A percentile compares a stretch with the other conserved stretches of the same genome.
These are phyloP conservation scores for Metopolophium dirhodum DNA, from an alignment of 1,140 invertebrate species.

Conservation along the genomic window DNA sequence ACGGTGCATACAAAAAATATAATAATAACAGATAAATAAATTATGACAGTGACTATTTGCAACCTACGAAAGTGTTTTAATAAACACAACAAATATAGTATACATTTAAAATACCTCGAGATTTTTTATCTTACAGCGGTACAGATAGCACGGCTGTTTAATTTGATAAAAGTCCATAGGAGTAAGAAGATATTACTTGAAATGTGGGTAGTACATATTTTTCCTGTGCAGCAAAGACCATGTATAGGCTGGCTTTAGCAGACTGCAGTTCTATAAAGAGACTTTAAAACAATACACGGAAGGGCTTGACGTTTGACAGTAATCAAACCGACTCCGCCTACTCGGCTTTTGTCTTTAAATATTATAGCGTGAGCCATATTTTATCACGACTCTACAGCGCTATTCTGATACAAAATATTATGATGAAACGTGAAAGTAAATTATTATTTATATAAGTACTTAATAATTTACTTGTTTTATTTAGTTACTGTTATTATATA, in stretches of 20 bases:
- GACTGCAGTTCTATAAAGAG: constrained; percentile 26
- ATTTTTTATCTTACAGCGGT: constrained; percentile 55
- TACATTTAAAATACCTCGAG: constrained; percentile 52
- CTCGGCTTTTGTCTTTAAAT: constrained; percentile 44
- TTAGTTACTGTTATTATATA: neutral
- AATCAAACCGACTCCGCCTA: constrained; percentile 45
- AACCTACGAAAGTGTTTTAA: neutral
- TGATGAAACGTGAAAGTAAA: neutral
- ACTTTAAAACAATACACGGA: constrained; percentile 43
- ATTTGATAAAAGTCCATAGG: constrained; percentile 49
- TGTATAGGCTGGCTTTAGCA: neutral
- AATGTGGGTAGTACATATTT: neutral
- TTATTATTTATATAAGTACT: neutral
- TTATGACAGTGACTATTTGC: neutral
- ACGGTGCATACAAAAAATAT: neutral
- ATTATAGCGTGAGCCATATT: constrained; percentile 33
- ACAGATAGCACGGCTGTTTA: constrained; percentile 57
- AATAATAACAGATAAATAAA: neutral
- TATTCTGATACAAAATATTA: neutral
- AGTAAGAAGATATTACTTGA: neutral
- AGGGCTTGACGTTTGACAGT: constrained; percentile 49
- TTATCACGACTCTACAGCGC: constrained; percentile 35
- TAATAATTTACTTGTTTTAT: neutral
- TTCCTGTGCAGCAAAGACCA: neutral
- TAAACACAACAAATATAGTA: neutral